Evolutionary conservation across 2,888 invertebrate species (phyloP), one percentile per base, ranked within the genome.

Genomic region (Gryllus longicercus): DNA sequence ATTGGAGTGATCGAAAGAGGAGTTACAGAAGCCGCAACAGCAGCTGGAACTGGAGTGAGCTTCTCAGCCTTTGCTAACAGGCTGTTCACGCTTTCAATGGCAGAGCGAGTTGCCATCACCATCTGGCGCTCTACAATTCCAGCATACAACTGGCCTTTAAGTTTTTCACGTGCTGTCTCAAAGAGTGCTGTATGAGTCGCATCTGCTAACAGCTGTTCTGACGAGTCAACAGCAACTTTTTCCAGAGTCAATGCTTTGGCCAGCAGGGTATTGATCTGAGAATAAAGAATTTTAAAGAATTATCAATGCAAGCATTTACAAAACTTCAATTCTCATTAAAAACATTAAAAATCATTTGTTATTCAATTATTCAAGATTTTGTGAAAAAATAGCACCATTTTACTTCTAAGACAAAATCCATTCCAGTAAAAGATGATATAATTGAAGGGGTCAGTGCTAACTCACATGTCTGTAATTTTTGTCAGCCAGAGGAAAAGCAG

Each of bases 161-260:
- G 88, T 86, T 96, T 96, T 86, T 96, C 96, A 84, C 95, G 95
- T 0, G 93, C 93, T 0, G 95, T 95, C 88, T 96, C 95, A 82
- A 96, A 91, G 83, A 95, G 88, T 0, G 94, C 94, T 79, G 93
- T 92, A 75, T 92, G 89, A 79, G 95, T 94, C 82, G 82, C 75
- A 80, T 93, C 93, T 79, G 91, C 90, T 1, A 95, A 87, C 75
- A 96, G 86, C 81, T 92, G 91, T 83, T 95, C 94, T 0, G 95
- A 92, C 2, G 94, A 93, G 86, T 94, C 94, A 0, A 93, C 90
- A 83, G 90, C 2, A 50, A 89, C 89, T 87, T 95, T 95, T 85
- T 95, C 95, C 87, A 95, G 90, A 74, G 92, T 93, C 77, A 95
- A 86, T 0, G 95, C 95, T 81, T 92, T 92, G 0, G 93, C 92